Conservation (phyloP, 2,888 invertebrate species). For the Yponomeuta sedellus region DNA sequence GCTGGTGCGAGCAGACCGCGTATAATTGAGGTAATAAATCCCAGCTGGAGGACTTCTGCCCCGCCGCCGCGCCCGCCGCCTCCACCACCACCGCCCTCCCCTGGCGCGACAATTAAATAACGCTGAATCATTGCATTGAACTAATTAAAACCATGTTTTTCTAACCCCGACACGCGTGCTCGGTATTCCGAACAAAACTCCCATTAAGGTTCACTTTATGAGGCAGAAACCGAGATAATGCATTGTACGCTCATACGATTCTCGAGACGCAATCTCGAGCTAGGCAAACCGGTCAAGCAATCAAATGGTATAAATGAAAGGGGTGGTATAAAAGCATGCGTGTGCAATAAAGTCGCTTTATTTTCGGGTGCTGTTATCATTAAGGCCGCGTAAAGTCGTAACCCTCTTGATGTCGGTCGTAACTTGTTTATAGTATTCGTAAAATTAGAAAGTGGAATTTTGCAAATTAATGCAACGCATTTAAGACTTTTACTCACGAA, state of each 20-base stretch:
- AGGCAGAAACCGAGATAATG: neutral
- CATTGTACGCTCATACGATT: neutral
- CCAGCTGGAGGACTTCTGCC: conserved; percentile 50
- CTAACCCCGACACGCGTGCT: conserved; percentile 12
- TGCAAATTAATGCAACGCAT: conserved; percentile 26
- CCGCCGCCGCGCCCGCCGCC: conserved; percentile 21
- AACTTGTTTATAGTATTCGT: conserved; percentile 66
- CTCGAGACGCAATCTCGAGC: neutral
- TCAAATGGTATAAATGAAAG: conserved; percentile 32
- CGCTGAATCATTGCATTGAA: conserved; percentile 54
- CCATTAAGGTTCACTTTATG: conserved; percentile 1
- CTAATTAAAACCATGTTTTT: conserved; percentile 46
- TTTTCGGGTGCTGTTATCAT: conserved; percentile 62
- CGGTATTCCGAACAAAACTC: conserved; percentile 19
- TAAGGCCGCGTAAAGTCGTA: conserved; percentile 57
- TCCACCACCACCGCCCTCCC: conserved; percentile 33
- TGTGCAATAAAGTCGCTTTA: conserved; percentile 58
- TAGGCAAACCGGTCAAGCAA: conserved; percentile 10
- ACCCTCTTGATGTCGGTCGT: conserved; percentile 63
- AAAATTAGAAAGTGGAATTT: conserved; percentile 56
- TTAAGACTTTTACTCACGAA: neutral
- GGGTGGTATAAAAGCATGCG: conserved; percentile 43
- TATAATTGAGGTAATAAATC: conserved; percentile 71
- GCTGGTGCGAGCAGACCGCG: conserved; percentile 45
- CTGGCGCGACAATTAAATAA: conserved; percentile 68